phyloP scores from a whole-genome alignment of 2,888 invertebrate species.

The Incurvaria masculella region DNA sequence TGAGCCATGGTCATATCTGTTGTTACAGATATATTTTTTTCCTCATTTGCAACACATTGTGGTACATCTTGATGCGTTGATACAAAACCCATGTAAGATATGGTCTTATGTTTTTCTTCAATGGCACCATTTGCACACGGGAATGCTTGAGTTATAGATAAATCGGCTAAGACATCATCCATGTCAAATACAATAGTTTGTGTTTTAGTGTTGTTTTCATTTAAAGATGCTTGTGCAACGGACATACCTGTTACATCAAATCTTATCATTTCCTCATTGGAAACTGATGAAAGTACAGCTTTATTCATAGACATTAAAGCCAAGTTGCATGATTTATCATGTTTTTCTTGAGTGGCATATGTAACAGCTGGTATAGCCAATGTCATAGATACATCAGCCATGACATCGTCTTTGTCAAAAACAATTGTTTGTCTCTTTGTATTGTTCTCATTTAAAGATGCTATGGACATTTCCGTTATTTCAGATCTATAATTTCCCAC shows the following conservation, averaged over 20 bases:
- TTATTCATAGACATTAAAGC: constrained; percentile 3
- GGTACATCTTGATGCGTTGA: constrained; percentile 2
- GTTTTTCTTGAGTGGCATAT: constrained; percentile 9
- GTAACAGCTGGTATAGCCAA: constrained; percentile 18
- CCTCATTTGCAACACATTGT: neutral
- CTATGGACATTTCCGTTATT: no score
- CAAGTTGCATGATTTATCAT: constrained; percentile 18
- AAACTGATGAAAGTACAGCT: neutral
- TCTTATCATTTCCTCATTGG: no score
- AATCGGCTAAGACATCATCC: constrained; percentile 16
- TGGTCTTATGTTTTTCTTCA: constrained; percentile 2
- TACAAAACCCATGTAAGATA: neutral
- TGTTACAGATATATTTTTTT: no score
- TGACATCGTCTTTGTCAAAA: constrained; percentile 18
- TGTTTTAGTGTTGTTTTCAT: constrained; percentile 11
- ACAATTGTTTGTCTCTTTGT: constrained; percentile 18
- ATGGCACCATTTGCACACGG: constrained; percentile 15
- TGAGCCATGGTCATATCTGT: no score
- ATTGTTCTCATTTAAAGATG: no score
- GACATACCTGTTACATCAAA: no score
- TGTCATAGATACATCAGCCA: constrained; percentile 20
- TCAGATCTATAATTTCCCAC: no score
- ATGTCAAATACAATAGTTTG: constrained; percentile 17
- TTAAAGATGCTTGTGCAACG: constrained; percentile 4
- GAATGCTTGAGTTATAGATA: constrained; percentile 25